Conservation (phyloP, 2,113 vertebrate species). For the Cyrtonyx montezumae region DNA sequence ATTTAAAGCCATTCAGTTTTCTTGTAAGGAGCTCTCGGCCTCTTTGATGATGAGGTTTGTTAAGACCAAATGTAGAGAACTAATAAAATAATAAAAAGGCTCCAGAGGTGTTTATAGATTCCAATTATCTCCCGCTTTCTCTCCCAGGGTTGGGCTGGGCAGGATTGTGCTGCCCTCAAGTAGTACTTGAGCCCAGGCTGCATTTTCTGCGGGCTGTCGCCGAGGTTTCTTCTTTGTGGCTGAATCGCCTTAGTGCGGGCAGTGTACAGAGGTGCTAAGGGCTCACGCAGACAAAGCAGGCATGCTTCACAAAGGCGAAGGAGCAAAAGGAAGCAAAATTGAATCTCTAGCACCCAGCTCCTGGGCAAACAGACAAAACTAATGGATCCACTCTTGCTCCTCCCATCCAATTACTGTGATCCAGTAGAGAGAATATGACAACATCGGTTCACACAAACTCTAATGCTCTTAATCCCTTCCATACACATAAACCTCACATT, state of each 20-base stretch:
- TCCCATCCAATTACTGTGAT: slow-evolving; percentile 93
- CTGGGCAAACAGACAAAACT: slow-evolving; percentile 92
- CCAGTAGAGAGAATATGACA: slow-evolving; percentile 86
- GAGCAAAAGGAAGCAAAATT: slow-evolving; percentile 89
- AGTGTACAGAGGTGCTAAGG: slow-evolving; percentile 85
- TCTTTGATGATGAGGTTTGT: slow-evolving; percentile 87
- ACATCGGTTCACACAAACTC: slow-evolving; percentile 88
- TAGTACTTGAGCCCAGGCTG: slow-evolving; percentile 83
- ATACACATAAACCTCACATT: slow-evolving; percentile 89
- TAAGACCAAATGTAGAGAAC: slow-evolving; percentile 82
- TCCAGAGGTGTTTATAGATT: slow-evolving; percentile 89
- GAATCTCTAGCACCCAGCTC: slow-evolving; percentile 89
- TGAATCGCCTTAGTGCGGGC: slow-evolving; percentile 85
- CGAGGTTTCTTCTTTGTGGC: slow-evolving; percentile 81
- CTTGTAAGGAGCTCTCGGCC: slow-evolving; percentile 81
- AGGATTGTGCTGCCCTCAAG: slow-evolving; percentile 84
- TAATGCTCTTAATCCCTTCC: slow-evolving; percentile 92
- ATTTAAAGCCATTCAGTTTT: slow-evolving; percentile 83
- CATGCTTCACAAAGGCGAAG: slow-evolving; percentile 84
- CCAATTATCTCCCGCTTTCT: slow-evolving; percentile 85
- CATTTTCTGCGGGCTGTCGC: slow-evolving; percentile 74
- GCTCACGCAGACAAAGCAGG: slow-evolving; percentile 83
- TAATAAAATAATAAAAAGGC: slow-evolving; percentile 84
- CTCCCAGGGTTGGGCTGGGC: slow-evolving; percentile 84
- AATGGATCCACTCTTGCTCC: slow-evolving; percentile 91